A percentile compares a stretch with the other conserved stretches of the same genome.
Evolutionary conservation across 2,113 vertebrate species (phyloP).

Genomic region (Mola mola): DNA sequence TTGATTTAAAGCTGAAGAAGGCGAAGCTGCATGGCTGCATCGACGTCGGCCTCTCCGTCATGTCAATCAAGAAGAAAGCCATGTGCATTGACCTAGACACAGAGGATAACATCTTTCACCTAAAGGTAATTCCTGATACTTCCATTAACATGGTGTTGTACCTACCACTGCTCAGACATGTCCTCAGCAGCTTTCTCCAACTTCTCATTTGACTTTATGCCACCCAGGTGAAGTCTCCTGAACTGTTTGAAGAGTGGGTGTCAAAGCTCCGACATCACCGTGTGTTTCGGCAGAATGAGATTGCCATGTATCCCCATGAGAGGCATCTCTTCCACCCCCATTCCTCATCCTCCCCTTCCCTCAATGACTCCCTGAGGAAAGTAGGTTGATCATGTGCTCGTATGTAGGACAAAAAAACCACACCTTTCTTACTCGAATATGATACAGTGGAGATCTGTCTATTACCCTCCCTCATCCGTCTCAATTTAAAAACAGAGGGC

Average conservation of each 20-base stretch:
- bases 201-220: constrained; percentile 17
- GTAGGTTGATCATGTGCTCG: constrained; percentile 65
- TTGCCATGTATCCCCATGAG: constrained; percentile 90
- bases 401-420: neutral
- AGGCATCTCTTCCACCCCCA: constrained; percentile 84
- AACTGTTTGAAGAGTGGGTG: constrained; percentile 94
- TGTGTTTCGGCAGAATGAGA: constrained; percentile 95
- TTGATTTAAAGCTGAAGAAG: constrained; percentile 84
- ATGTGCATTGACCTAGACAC: constrained; percentile 96
- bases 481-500: constrained; percentile 63
- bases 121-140: constrained; percentile 85
- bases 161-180: no score
- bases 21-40: constrained; percentile 95
- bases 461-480: neutral
- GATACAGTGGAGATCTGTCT: neutral
- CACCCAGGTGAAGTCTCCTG: constrained; percentile 88
- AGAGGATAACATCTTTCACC: constrained; percentile 94
- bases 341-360: constrained; percentile 72
- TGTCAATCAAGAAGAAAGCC: constrained; percentile 96
- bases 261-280: constrained; percentile 91
- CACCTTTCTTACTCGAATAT: neutral
- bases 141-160: neutral
- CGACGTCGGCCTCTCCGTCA: constrained; percentile 95
- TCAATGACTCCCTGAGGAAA: constrained; percentile 81
- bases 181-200: neutral